A percentile compares a stretch with the other conserved stretches of the same genome.
Evolutionary conservation across 2,888 invertebrate species (phyloP).

Genomic region (Onthophagus sagittarius): DNA sequence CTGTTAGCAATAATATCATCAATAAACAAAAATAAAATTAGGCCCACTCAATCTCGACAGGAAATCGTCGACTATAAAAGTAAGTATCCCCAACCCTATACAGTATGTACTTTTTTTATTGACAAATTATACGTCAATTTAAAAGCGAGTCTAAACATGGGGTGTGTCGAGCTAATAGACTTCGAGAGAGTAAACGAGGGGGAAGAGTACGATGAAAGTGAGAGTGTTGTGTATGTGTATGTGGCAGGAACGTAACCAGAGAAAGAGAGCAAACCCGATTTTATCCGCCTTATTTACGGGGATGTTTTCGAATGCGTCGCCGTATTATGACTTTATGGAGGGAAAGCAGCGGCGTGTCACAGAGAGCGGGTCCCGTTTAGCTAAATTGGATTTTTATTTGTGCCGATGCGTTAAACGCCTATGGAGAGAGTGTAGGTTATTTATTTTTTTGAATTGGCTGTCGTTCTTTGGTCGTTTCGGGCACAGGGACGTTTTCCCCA

Average conservation of each 20-base stretch:
- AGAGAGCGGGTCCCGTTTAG: constrained; percentile 38
- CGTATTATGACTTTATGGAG: constrained; percentile 44
- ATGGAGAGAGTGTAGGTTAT: neutral
- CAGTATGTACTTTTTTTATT: constrained; percentile 27
- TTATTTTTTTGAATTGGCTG: neutral
- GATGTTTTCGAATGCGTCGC: constrained; percentile 40
- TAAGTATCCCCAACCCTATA: too few species aligned
- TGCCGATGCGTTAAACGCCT: constrained; percentile 15
- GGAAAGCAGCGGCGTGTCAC: constrained; percentile 38
- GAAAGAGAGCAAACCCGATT: constrained; percentile 26
- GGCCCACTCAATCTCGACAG: too few species aligned
- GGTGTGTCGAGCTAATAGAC: constrained; percentile 21
- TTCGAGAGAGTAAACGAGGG: constrained; percentile 22
- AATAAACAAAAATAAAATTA: too few species aligned
- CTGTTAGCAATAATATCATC: too few species aligned
- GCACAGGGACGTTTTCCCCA: neutral
- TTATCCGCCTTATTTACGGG: constrained; percentile 38
- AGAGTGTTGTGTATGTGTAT: neutral
- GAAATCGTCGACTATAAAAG: too few species aligned
- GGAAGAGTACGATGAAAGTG: constrained; percentile 13
- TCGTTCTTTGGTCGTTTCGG: neutral
- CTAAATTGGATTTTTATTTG: constrained; percentile 46
- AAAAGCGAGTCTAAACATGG: constrained; percentile 33
- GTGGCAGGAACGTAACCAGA: neutral
- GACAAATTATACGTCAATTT: constrained; percentile 36